phyloP scores from a whole-genome alignment of 2,797 vertebrate genomes.

The Smutsia gigantea region DNA sequence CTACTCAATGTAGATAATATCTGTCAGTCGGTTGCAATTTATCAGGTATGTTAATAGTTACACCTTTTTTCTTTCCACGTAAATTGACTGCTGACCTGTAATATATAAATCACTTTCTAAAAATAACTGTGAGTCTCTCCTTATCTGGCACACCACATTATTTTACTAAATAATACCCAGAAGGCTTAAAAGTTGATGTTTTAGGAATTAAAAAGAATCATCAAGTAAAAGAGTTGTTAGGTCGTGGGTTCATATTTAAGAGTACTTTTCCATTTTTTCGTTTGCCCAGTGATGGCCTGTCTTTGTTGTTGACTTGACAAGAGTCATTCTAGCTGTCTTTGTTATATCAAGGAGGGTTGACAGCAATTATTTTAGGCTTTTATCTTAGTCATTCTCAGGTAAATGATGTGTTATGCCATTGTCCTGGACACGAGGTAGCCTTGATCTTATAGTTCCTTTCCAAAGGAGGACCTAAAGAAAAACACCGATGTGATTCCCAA shows the following conservation, averaged over 20 bases:
- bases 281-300: background rate
- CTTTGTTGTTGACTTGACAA: background rate
- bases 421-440: background rate
- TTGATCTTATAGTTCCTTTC: slow-evolving; percentile 26
- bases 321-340: background rate
- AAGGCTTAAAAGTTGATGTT: slow-evolving; percentile 22
- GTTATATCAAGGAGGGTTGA: background rate
- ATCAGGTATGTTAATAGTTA: slow-evolving; percentile 91
- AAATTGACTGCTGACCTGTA: slow-evolving; percentile 30
- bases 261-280: slow-evolving; percentile 9
- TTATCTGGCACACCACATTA: background rate
- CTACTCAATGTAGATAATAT: slow-evolving; percentile 99
- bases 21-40: slow-evolving; percentile 99
- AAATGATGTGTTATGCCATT: background rate
- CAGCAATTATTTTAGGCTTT: slow-evolving; percentile 30
- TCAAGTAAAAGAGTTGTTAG: background rate
- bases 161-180: background rate
- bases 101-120: background rate
- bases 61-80: background rate
- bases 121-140: background rate
- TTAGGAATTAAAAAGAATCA: slow-evolving; percentile 25
- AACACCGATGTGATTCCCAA: background rate
- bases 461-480: background rate
- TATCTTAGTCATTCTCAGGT: background rate
- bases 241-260: background rate